phyloP scores from a whole-genome alignment of 2,888 invertebrate genomes.

The Platycheirus albimanus region DNA sequence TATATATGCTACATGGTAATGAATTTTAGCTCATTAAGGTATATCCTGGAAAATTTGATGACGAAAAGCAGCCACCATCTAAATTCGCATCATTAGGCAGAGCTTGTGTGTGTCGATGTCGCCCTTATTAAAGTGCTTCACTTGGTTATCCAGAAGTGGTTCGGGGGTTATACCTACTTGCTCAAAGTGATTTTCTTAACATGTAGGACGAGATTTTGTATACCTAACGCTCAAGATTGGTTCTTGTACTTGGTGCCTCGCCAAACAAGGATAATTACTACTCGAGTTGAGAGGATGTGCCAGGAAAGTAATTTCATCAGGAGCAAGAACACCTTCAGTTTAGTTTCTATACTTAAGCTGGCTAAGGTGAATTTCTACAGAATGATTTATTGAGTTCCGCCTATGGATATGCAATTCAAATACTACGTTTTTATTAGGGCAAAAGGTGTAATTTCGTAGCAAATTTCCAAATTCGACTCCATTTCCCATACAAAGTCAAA shows the following conservation, averaged over 20 bases:
- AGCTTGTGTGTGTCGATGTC: constrained; percentile 17
- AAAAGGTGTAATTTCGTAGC: too few relatives aligned
- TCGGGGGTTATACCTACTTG: neutral
- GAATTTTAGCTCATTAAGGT: constrained; percentile 68
- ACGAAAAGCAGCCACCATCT: constrained; percentile 46
- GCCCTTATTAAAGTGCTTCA: constrained; percentile 24
- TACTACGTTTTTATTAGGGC: too few relatives aligned
- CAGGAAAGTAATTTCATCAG: constrained; percentile 7
- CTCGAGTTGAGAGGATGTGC: constrained; percentile 27
- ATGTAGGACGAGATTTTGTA: constrained; percentile 11
- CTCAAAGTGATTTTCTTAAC: constrained; percentile 24
- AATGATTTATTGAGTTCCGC: too few relatives aligned
- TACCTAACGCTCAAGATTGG: constrained; percentile 12
- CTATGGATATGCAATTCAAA: neutral
- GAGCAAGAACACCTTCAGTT: neutral
- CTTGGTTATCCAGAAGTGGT: neutral
- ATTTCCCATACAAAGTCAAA: too few relatives aligned
- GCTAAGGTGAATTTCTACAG: neutral
- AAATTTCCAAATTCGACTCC: too few relatives aligned
- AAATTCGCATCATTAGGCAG: constrained; percentile 65
- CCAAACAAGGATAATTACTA: constrained; percentile 51
- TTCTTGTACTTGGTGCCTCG: constrained; percentile 30
- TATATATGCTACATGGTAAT: constrained; percentile 46
- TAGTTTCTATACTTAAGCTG: neutral
- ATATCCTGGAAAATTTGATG: constrained; percentile 51